These are phyloP conservation scores for Pinctada fucata DNA, from an alignment of 2,888 invertebrate genomes.

Conservation along the genomic window DNA sequence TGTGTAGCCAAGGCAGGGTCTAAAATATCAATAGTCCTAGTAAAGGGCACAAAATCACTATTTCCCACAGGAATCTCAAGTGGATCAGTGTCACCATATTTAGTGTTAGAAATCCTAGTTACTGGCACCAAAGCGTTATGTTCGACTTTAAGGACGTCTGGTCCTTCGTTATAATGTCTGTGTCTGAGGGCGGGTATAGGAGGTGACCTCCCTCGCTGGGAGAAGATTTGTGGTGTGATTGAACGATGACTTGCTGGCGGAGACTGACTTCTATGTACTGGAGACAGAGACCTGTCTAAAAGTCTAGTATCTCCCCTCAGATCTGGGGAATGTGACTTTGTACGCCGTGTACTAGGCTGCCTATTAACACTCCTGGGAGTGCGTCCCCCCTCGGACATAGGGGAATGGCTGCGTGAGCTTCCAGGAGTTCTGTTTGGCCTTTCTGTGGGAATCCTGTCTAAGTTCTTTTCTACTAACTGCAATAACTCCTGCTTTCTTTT, in stretches of 20 bases:
- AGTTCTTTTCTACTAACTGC: conserved; percentile 68
- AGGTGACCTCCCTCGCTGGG: conserved; percentile 53
- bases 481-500: conserved; percentile 67
- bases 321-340: conserved; percentile 55
- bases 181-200: conserved; percentile 66
- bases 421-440: conserved; percentile 41
- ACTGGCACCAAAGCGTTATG: neutral
- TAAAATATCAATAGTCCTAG: conserved; percentile 72
- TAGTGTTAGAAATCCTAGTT: conserved; percentile 18
- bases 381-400: conserved; percentile 50
- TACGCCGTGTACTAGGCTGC: conserved; percentile 33
- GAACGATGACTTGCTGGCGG: conserved; percentile 35
- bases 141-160: neutral
- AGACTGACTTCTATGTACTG: conserved; percentile 31
- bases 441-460: conserved; percentile 60
- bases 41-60: conserved; percentile 73
- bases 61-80: conserved; percentile 48
- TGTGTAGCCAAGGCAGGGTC: conserved; percentile 72
- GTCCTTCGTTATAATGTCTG: conserved; percentile 31
- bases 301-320: conserved; percentile 32
- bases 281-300: conserved; percentile 37
- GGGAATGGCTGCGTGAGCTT: conserved; percentile 46
- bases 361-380: conserved; percentile 47
- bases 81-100: conserved; percentile 56
- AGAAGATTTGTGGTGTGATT: conserved; percentile 24